Conservation (phyloP, 53 echinoderm and acorn worm species). For the Echinometra lucunter region DNA sequence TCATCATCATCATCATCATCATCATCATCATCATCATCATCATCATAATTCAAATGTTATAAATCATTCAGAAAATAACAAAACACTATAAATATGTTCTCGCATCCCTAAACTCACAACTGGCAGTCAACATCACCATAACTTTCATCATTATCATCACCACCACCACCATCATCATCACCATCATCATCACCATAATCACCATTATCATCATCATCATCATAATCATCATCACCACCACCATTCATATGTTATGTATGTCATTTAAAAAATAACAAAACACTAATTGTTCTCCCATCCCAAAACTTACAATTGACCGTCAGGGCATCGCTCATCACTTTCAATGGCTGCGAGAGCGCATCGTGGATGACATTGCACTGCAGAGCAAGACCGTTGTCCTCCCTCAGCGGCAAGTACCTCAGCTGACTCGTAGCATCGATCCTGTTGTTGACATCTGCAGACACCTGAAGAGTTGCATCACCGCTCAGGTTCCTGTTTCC, state of each 20-base stretch:
- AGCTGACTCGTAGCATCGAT: slow-evolving; percentile 61
- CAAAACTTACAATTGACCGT: slow-evolving; percentile 52
- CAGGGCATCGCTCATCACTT: slow-evolving; percentile 43
- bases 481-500: slow-evolving; percentile 32
- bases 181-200: background rate
- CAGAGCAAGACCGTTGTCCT: slow-evolving; percentile 47
- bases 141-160: slow-evolving; percentile 18
- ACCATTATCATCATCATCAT: background rate
- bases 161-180: background rate
- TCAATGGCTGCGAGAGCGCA: slow-evolving; percentile 50
- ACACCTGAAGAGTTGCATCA: slow-evolving; percentile 40
- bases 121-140: background rate
- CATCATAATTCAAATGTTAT: background rate
- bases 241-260: background rate
- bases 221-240: background rate
- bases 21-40: background rate
- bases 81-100: too few species aligned
- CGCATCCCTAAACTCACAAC: background rate
- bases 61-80: too few species aligned
- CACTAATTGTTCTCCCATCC: background rate
- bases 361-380: slow-evolving; percentile 40
- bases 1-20: slow-evolving; percentile 10
- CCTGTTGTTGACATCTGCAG: slow-evolving; percentile 24
- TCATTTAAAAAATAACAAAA: background rate
- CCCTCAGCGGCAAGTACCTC: slow-evolving; percentile 9